Base-by-base conservation (phyloP, 2,888 invertebrate genomes). In the Andrena hattorfiana region DNA sequence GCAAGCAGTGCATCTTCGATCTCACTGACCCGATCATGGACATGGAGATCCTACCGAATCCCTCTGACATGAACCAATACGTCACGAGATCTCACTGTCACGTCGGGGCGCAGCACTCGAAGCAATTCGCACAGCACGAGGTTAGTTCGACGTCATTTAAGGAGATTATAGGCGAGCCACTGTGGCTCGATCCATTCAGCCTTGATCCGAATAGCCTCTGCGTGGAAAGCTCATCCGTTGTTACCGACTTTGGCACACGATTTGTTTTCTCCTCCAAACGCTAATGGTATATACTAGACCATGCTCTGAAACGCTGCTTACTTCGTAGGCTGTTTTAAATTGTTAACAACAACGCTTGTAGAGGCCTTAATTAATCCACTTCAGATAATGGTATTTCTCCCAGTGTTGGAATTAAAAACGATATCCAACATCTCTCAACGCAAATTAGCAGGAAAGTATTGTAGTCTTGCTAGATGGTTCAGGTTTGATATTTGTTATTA, bases 1-100 rank as follows among this genome's bases (percentile, higher is more conserved):
- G 97, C 0, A 95, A 95, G 85, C 96, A 97, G 89, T 96, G 96
- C 69, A 93, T 96, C 63, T 97, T 97, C 91, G 95, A 95, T 83
- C 96, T 97, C 88, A 95, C 95, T 90, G 96, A 96, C 28, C 90
- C 93, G n/a, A 89, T 77, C 0, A 49, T 92, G 20, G 86, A 93
- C 75, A 91, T 92, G 59, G 90, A 93, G 69, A 89, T 94, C 42
- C 60, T 69, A 28, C 94, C 94, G 20, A 87, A 93, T 84, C 95
- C 96, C 1, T 96, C 96, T 85, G 93, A 97, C 49, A 94, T 96
- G 73, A 96, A 96, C 83, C 95, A 96, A 87, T 97, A 96, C 92
- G 88, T 90, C 91, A 95, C 81, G 94, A 96, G 90, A 96, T 97
- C 92, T 93, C 97, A 97, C 0, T 96, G 97, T 0, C 94, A 96